Conservation (phyloP, 2,797 vertebrate species). For the Argentina silus region DNA sequence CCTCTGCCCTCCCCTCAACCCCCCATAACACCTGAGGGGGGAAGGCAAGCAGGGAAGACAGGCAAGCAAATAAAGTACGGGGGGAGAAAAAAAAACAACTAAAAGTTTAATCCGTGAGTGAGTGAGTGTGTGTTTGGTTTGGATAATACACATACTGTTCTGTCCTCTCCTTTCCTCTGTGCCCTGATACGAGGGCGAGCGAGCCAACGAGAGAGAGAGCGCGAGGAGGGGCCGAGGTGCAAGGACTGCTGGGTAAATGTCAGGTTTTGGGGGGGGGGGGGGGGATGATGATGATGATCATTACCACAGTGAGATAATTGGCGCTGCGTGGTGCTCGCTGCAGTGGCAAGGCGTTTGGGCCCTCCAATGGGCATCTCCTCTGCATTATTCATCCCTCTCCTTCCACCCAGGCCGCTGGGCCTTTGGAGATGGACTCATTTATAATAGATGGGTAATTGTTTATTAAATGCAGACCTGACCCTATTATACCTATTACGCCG, state of each 20-base stretch:
- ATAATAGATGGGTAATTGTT: slow-evolving; percentile 88
- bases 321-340: slow-evolving; percentile 47
- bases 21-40: slow-evolving; percentile 16
- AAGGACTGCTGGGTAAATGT: slow-evolving; percentile 64
- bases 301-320: slow-evolving; percentile 78
- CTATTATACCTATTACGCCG: slow-evolving; percentile 80
- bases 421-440: slow-evolving; percentile 77
- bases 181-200: slow-evolving; percentile 19
- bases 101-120: slow-evolving; percentile 35
- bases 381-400: slow-evolving; percentile 78
- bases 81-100: slow-evolving; percentile 27
- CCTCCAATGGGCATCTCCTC: slow-evolving; percentile 71
- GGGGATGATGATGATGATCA: slow-evolving; percentile 61
- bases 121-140: slow-evolving; percentile 1
- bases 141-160: neutral
- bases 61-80: slow-evolving; percentile 39
- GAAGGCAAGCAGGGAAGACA: slow-evolving; percentile 61
- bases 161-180: neutral
- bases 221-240: slow-evolving; percentile 8
- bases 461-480: slow-evolving; percentile 87
- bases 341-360: slow-evolving; percentile 65
- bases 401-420: slow-evolving; percentile 54
- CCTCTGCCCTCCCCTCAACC: neutral
- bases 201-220: neutral
- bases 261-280: slow-evolving; percentile 47